These are phyloP conservation scores for Microtus richardsoni DNA, from an alignment of 2,113 vertebrate genomes.

Conservation along the genomic window DNA sequence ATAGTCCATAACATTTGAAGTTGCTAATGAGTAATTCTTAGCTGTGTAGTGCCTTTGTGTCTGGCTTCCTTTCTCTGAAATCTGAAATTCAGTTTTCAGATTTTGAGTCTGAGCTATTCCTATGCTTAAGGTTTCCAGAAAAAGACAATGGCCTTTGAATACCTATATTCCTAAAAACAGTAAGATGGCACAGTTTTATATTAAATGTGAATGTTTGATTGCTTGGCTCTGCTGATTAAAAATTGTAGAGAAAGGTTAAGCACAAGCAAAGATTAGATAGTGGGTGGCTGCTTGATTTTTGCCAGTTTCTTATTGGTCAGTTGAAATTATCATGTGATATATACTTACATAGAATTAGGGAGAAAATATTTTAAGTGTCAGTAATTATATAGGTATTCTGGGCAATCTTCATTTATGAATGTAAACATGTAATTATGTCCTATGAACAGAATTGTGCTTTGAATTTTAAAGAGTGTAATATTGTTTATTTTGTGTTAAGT, in stretches of 20 bases:
- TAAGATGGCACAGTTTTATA: slow-evolving; percentile 59
- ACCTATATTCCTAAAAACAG: slow-evolving; percentile 35
- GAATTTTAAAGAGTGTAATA: background rate
- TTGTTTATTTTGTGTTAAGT: slow-evolving; percentile 36
- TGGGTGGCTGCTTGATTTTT: slow-evolving; percentile 47
- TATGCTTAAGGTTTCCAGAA: slow-evolving; percentile 43
- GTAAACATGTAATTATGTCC: background rate
- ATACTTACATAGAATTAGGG: slow-evolving; percentile 42
- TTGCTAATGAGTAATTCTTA: slow-evolving; percentile 3
- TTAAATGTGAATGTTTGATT: slow-evolving; percentile 35
- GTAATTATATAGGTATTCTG: slow-evolving; percentile 14
- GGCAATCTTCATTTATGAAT: background rate
- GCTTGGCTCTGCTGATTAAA: slow-evolving; percentile 57
- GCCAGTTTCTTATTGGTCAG: slow-evolving; percentile 55
- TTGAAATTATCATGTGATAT: slow-evolving; percentile 62
- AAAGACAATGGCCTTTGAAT: slow-evolving; percentile 56
- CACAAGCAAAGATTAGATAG: slow-evolving; percentile 58
- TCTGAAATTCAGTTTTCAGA: slow-evolving; percentile 46
- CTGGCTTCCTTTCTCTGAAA: background rate
- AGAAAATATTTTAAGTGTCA: slow-evolving; percentile 42
- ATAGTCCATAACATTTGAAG: slow-evolving; percentile 36
- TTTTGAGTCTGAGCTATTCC: slow-evolving; percentile 35
- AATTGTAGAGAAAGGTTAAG: slow-evolving; percentile 33
- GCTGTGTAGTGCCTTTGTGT: background rate
- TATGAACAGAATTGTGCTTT: slow-evolving; percentile 37